Evolutionary conservation across 2,113 vertebrate species (phyloP).

Genomic region (Scartelaos histophorus): DNA sequence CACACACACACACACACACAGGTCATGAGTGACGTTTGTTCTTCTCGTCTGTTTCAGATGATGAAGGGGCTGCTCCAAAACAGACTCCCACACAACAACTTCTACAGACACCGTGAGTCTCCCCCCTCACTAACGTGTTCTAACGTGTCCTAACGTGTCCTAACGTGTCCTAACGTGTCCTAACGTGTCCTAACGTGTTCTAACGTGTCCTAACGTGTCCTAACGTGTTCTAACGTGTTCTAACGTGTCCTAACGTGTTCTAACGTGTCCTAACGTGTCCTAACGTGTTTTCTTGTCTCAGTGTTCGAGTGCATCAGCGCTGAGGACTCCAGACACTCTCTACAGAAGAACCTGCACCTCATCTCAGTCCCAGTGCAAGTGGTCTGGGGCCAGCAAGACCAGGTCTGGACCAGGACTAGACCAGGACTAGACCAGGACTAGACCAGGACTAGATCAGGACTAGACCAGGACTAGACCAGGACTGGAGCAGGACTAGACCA

Average conservation of each 20-base stretch:
- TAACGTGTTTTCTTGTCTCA: not conserved
- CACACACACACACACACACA: too few species aligned
- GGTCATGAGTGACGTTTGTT: too few species aligned
- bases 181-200: too few species aligned
- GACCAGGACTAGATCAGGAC: not conserved
- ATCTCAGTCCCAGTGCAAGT: conserved; percentile 86
- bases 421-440: not conserved
- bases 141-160: too few species aligned
- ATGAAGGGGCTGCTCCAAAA: conserved; percentile 88
- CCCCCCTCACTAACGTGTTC: too few species aligned
- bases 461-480: not conserved
- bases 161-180: too few species aligned
- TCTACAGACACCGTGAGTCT: conserved; percentile 87
- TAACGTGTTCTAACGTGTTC: too few species aligned
- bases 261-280: too few species aligned
- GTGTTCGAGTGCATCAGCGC: conserved; percentile 77
- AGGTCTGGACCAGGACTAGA: conserved; percentile 73
- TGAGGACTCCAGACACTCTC: conserved; percentile 82
- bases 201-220: too few species aligned
- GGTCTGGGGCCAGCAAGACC: conserved; percentile 94
- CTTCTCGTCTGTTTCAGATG: conserved; percentile 71
- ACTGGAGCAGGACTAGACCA: not conserved
- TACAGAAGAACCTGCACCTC: conserved; percentile 86
- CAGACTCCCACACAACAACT: conserved; percentile 88
- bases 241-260: too few species aligned